Evolutionary conservation across 2,797 vertebrate species (phyloP), one percentile per base, ranked within the genome.

Genomic region (Chelmon rostratus): DNA sequence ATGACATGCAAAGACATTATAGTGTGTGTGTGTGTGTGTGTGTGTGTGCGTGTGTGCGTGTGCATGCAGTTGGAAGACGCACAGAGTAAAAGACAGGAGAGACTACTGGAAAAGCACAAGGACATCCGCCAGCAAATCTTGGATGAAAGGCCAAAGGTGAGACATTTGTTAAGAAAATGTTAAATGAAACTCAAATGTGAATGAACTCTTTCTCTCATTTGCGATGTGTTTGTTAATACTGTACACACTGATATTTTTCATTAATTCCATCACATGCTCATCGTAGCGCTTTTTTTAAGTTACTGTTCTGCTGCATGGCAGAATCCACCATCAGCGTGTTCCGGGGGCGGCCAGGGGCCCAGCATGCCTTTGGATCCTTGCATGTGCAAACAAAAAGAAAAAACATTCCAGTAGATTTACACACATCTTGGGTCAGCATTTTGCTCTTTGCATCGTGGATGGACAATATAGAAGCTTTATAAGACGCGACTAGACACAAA

Each of bases 61-160:
- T 89, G 50, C 75, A 21, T 85, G 18, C 69, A 99, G 98, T 88
- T 99, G 95, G 98, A 99, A 92, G 98, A 99, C 10, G 97, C 98
- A 61, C 98, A 99, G 89, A 96, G 93, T 87, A 99, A 99, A 95
- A 95, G 98, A 50, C 97, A 98, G 68, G 98, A 99, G 91, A 97
- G 96, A 79, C 95, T 99, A 1, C 86, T 96, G 64, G 98, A 99
- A 87, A 98, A 97, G 89, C 97, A 99, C 84, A 98, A 99, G 89
- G 97, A 98, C 79, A 96, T 98, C 38, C 96, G 96, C 44, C 98
- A 99, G 87, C 98, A 99, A 86, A 99, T 99, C 87, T 86, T 98
- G 93, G 98, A 99, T 53, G 98, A 99, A 89, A 97, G 97, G 78
- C 97, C 97, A 44, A 98, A 99, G 97, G 98, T 99, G 96, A 93